phyloP scores from a whole-genome alignment of 2,113 vertebrate species.

The Neodon shergylaensis region DNA sequence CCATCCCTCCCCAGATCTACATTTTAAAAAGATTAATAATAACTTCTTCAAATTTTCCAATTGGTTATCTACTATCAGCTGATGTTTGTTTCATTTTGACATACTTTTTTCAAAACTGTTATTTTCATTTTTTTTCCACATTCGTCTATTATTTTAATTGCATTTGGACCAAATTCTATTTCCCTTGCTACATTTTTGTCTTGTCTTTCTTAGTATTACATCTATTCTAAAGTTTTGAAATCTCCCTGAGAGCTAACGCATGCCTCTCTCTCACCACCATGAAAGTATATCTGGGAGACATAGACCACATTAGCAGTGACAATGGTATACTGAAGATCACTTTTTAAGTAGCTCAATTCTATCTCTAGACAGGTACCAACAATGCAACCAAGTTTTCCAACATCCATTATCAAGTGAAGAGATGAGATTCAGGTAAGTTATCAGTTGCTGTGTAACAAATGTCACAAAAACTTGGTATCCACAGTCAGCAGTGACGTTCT shows the following conservation, averaged over 20 bases:
- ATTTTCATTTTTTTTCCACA: not conserved
- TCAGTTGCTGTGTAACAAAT: not conserved
- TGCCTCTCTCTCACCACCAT: not conserved
- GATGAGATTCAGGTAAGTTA: not conserved
- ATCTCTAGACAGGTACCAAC: not conserved
- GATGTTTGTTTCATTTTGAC: not conserved
- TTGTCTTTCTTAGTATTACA: not conserved
- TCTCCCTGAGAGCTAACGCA: not conserved
- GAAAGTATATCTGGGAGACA: not conserved
- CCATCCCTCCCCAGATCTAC: not conserved
- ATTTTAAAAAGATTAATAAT: not conserved
- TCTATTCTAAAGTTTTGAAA: not conserved
- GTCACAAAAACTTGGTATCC: not conserved
- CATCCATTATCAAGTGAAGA: not conserved
- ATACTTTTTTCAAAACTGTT: not conserved
- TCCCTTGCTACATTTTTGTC: not conserved
- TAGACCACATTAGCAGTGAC: not conserved
- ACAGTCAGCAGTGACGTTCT: not conserved
- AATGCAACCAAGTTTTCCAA: not conserved
- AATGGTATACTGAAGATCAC: not conserved
- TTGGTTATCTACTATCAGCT: not conserved
- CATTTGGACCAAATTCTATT: not conserved
- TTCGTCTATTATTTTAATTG: slow-evolving; percentile 7
- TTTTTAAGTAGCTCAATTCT: not conserved
- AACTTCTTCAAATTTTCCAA: not conserved